These are phyloP conservation scores for Phocoena sinus DNA, from an alignment of 2,113 vertebrate genomes.

Conservation along the genomic window DNA sequence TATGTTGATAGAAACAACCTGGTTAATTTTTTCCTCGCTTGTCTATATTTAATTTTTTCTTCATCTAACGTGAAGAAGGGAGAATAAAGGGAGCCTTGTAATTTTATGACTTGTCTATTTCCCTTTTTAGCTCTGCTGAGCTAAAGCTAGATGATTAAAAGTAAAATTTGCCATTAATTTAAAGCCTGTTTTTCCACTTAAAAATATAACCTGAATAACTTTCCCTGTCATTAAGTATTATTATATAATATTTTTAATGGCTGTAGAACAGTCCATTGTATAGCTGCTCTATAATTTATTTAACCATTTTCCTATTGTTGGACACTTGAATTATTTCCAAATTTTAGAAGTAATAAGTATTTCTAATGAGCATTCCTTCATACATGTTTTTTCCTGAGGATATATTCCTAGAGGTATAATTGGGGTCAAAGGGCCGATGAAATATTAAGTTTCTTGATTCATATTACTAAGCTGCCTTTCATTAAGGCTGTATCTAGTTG, in stretches of 20 bases:
- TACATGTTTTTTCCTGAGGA: background rate
- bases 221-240: constrained; percentile 30
- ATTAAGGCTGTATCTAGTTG: background rate
- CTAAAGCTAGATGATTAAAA: constrained; percentile 20
- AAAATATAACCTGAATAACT: constrained; percentile 31
- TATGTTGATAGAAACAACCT: background rate
- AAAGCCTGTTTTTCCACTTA: background rate
- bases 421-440: background rate
- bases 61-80: background rate
- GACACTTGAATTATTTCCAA: constrained; percentile 36
- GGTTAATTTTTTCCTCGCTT: background rate
- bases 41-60: background rate
- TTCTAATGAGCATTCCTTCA: background rate
- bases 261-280: background rate
- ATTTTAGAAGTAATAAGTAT: constrained; percentile 29
- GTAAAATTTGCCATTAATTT: constrained; percentile 36
- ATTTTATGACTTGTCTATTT: constrained; percentile 20
- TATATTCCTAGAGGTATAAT: background rate
- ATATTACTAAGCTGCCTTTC: background rate
- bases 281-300: constrained; percentile 30
- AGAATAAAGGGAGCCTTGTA: background rate
- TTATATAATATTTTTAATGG: constrained; percentile 32
- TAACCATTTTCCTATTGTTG: constrained; percentile 35
- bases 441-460: constrained; percentile 2
- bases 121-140: background rate